phyloP scores from a whole-genome alignment of 2,113 vertebrate species.

The Scortum barcoo region DNA sequence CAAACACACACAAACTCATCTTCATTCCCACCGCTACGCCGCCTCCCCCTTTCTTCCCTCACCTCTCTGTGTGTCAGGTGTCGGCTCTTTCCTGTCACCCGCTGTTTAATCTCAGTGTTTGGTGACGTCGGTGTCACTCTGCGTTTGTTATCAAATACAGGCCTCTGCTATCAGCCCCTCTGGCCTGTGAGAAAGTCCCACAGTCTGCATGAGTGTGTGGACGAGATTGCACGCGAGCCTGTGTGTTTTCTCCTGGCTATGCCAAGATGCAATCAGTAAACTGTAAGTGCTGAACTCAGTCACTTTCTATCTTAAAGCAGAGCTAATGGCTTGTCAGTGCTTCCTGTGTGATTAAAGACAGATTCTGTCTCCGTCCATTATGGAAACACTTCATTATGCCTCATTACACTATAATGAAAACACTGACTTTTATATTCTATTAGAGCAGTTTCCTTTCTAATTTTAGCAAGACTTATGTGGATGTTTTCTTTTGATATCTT shows the following conservation, averaged over 20 bases:
- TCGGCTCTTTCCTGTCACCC: slow-evolving; percentile 20
- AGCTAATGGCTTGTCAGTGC: slow-evolving; percentile 32
- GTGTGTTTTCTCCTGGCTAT: slow-evolving; percentile 25
- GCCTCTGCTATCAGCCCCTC: slow-evolving; percentile 22
- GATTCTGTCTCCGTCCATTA: background rate
- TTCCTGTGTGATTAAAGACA: slow-evolving; percentile 38
- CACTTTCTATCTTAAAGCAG: slow-evolving; percentile 11
- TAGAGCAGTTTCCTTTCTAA: background rate
- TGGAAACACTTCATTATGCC: background rate
- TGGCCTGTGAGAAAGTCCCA: slow-evolving; percentile 37
- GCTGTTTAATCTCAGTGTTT: slow-evolving; percentile 52
- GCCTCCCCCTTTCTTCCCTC: background rate
- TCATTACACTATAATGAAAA: background rate
- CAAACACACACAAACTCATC: background rate
- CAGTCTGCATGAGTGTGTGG: background rate
- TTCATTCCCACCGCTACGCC: background rate
- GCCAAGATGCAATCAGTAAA: slow-evolving; percentile 24
- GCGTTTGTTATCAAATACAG: slow-evolving; percentile 65
- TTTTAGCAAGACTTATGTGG: background rate
- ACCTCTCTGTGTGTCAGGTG: slow-evolving; percentile 46
- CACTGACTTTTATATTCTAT: background rate
- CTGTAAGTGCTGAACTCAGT: slow-evolving; percentile 23
- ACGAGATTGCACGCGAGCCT: background rate
- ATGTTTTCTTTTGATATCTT: background rate
- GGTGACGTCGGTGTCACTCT: slow-evolving; percentile 43